phyloP scores from a whole-genome alignment of 2,888 invertebrate genomes.

The Volucella zonaria region DNA sequence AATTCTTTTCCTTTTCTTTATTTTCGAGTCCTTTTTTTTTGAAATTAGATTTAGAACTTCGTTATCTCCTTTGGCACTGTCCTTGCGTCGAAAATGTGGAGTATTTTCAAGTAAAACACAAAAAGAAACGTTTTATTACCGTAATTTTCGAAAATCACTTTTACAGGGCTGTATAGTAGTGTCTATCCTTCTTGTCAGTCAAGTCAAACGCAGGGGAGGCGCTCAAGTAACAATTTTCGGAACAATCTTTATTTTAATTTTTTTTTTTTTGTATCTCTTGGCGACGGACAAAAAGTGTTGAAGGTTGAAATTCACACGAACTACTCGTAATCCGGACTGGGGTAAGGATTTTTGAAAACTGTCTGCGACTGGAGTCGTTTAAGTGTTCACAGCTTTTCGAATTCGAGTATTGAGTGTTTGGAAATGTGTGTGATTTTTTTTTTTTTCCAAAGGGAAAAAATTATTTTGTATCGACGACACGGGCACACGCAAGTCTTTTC shows the following conservation, averaged over 20 bases:
- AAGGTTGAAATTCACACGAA: slow-evolving; percentile 46
- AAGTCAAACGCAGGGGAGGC: no score
- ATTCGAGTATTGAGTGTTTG: slow-evolving; percentile 19
- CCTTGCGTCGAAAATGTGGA: background rate
- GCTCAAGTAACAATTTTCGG: background rate
- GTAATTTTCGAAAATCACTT: slow-evolving; percentile 37
- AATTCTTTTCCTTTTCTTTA: background rate
- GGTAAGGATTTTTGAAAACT: slow-evolving; percentile 72
- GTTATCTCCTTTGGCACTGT: slow-evolving; percentile 1
- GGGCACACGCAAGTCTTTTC: slow-evolving; percentile 71
- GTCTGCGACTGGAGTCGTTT: slow-evolving; percentile 51
- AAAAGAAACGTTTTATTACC: slow-evolving; percentile 49
- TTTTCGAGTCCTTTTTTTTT: background rate
- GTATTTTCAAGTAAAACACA: background rate
- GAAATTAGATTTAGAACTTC: background rate
- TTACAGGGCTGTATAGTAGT: slow-evolving; percentile 49
- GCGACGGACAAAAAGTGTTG: background rate
- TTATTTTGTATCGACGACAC: slow-evolving; percentile 59
- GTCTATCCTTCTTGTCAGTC: slow-evolving; percentile 57
- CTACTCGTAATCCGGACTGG: slow-evolving; percentile 57
- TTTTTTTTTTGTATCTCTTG: slow-evolving; percentile 3
- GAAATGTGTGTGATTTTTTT: slow-evolving; percentile 14
- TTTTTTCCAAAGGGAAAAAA: slow-evolving; percentile 22
- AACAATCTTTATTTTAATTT: slow-evolving; percentile 1
- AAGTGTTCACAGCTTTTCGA: slow-evolving; percentile 26